Conservation (phyloP, 2,113 vertebrate genomes). For the Osmerus eperlanus region DNA sequence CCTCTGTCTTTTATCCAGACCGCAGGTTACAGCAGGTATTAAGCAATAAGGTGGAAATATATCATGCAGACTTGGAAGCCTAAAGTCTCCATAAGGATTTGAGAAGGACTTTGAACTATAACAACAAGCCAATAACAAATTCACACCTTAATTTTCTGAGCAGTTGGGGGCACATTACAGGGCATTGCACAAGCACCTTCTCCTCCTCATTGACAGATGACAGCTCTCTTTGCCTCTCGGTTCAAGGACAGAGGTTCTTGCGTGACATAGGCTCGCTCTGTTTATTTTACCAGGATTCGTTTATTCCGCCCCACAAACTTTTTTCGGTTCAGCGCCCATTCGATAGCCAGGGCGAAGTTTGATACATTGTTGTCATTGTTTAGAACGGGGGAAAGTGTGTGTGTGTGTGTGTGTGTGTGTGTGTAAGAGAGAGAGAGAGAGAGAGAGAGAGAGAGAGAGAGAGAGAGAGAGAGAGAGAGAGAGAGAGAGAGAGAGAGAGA, state of each 20-base stretch:
- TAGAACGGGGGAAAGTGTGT: background rate
- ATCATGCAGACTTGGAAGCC: too few species aligned
- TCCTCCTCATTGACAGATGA: too few species aligned
- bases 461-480: background rate
- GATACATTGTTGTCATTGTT: constrained; percentile 21
- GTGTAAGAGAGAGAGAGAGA: background rate
- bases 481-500: background rate
- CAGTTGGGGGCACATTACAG: too few species aligned
- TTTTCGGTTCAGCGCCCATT: constrained; percentile 31
- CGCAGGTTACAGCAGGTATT: too few species aligned
- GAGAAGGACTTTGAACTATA: too few species aligned
- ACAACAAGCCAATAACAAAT: too few species aligned
- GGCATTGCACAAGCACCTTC: too few species aligned
- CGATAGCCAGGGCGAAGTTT: constrained; percentile 47
- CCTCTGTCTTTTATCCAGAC: background rate
- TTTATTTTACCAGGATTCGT: constrained; percentile 30
- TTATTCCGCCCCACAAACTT: constrained; percentile 52
- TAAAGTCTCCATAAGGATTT: too few species aligned
- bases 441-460: constrained; percentile 5
- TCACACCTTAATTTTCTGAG: too few species aligned
- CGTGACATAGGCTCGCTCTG: constrained; percentile 4
- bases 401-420: background rate
- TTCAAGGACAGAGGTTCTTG: too few species aligned
- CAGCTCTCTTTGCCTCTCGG: too few species aligned
- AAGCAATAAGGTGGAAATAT: too few species aligned